phyloP scores from a whole-genome alignment of 2,888 invertebrate species.

The Seira ritae region DNA sequence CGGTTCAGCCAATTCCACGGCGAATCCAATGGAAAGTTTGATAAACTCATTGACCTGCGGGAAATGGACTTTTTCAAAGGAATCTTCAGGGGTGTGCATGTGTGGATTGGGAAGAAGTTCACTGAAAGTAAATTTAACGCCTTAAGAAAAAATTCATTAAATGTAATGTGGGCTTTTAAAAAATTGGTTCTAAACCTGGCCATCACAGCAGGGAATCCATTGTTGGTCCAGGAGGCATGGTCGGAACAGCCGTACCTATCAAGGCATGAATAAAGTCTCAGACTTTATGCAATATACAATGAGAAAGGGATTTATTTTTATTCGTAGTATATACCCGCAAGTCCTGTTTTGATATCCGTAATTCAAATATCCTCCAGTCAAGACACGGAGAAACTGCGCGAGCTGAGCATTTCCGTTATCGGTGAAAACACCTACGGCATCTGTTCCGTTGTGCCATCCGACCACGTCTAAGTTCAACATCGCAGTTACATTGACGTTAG shows the following conservation, averaged over 20 bases:
- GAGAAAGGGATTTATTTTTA: not conserved
- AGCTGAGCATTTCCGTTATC: constrained; percentile 48
- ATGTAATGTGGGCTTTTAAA: no score
- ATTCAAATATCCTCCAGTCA: constrained; percentile 53
- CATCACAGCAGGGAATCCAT: constrained; percentile 47
- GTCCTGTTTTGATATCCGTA: constrained; percentile 23
- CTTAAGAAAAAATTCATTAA: no score
- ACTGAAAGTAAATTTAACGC: no score
- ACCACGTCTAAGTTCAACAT: constrained; percentile 61
- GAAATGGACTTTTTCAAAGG: constrained; percentile 35
- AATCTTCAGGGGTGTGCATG: constrained; percentile 55
- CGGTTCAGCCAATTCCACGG: constrained; percentile 56
- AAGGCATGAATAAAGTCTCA: no score
- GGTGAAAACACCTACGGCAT: constrained; percentile 46
- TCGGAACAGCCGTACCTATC: constrained; percentile 45
- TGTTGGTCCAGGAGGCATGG: constrained; percentile 52
- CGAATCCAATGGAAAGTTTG: constrained; percentile 45
- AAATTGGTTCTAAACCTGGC: no score
- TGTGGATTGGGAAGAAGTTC: constrained; percentile 2
- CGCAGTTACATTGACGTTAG: constrained; percentile 27
- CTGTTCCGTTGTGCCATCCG: constrained; percentile 39
- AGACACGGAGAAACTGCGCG: constrained; percentile 43
- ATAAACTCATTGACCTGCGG: constrained; percentile 48
- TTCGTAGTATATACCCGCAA: constrained; percentile 27
- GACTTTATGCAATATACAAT: no score